Conservation (phyloP, 2,888 invertebrate species). For the Acanthosepion esculentum region DNA sequence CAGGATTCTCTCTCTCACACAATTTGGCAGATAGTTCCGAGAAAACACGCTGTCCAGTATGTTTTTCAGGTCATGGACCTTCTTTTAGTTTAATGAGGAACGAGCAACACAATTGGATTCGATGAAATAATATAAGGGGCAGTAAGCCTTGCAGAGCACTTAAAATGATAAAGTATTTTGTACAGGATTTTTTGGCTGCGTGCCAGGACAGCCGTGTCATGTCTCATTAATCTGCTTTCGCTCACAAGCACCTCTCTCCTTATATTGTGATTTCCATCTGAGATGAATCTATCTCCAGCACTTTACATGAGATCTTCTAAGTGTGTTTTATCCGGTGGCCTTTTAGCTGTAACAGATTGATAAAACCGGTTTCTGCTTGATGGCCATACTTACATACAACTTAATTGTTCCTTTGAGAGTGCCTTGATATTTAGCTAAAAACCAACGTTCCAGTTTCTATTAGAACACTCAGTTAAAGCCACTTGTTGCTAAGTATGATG, state of each 20-base stretch:
- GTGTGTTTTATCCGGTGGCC: not conserved
- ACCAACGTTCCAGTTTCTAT: too few relatives aligned
- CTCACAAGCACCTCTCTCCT: not conserved
- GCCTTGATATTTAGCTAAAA: too few relatives aligned
- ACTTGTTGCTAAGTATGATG: too few relatives aligned
- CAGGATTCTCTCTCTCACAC: not conserved
- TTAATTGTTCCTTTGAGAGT: not conserved
- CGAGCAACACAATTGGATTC: not conserved
- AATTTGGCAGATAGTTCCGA: slow-evolving; percentile 12
- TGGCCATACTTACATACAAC: not conserved
- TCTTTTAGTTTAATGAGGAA: slow-evolving; percentile 21
- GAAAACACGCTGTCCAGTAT: not conserved
- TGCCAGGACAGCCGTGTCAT: not conserved
- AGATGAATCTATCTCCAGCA: not conserved
- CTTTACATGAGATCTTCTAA: not conserved
- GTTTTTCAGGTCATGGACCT: not conserved
- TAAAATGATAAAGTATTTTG: slow-evolving; percentile 33
- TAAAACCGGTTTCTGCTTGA: not conserved
- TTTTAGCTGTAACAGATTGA: not conserved
- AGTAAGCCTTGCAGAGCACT: not conserved
- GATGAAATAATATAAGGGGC: not conserved
- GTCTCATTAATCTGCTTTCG: slow-evolving; percentile 21
- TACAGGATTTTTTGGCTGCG: not conserved
- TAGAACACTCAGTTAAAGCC: too few relatives aligned
- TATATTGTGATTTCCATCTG: not conserved